phyloP scores from a whole-genome alignment of 2,113 vertebrate species.

The Hipposideros armiger region DNA sequence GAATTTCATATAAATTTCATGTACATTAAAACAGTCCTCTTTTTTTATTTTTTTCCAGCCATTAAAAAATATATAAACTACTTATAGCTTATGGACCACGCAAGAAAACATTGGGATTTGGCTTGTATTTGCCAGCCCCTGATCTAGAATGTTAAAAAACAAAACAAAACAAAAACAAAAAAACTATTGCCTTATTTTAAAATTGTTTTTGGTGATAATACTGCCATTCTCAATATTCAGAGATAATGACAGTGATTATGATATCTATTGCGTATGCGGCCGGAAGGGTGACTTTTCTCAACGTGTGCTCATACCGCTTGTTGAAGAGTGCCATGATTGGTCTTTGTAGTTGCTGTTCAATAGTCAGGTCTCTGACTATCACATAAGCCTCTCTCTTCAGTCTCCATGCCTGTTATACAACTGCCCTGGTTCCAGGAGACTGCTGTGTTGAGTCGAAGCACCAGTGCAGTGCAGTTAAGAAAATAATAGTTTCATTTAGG shows the following conservation, averaged over 20 bases:
- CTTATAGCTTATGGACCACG: background rate
- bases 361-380: background rate
- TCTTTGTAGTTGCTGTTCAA: too few relatives aligned
- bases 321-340: background rate
- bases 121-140: background rate
- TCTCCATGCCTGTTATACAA: fast-evolving
- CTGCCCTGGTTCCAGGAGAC: too few relatives aligned
- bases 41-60: background rate
- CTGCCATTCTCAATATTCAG: background rate
- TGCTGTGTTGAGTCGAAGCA: fast-evolving
- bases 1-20: background rate
- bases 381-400: background rate
- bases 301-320: too few relatives aligned
- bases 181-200: background rate
- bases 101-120: background rate
- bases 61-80: background rate
- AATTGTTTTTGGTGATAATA: background rate
- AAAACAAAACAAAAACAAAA: background rate
- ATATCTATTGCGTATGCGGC: background rate
- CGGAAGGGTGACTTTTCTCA: background rate
- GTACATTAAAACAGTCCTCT: background rate
- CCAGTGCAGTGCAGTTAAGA: background rate
- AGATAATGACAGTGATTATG: background rate
- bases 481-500: background rate
- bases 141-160: background rate